Evolutionary conservation across 2,797 vertebrate species (phyloP), one percentile per base, ranked within the genome.

Genomic region (Peromyscus eremicus): DNA sequence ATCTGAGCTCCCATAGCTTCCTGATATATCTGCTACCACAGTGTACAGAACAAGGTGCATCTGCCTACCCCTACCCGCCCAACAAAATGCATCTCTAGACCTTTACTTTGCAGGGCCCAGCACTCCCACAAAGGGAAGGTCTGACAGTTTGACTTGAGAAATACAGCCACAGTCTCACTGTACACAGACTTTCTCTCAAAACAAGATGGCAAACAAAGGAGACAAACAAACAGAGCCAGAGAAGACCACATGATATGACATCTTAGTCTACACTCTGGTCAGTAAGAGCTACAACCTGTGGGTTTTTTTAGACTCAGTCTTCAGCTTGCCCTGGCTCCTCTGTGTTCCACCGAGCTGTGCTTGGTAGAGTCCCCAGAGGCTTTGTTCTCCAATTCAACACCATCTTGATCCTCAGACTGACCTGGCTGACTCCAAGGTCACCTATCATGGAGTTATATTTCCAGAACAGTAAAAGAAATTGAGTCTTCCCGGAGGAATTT

Each of bases 171-270:
- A 43, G 25, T 70, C 64, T 70, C 25, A 46, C 34, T 94, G 76
- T 32, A 21, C 4, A 85, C 77, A 75, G 21, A 91, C 9, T 94
- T 92, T 8, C 93, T 76, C 68, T 88, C 13, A 90, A 94, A 92
- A 66, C 52, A 66, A 43, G 37, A 11, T 37, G 43, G 34, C 1
- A 25, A 97, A 79, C n/a, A 82, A 81, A 83, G 40, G 43, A 64
- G 32, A 23, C 43, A 49, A 84, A 23, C 40, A 46, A 85, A 23
- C 29, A 68, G 3, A 34, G 12, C 32, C 83, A 49, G 19, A 32
- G 43, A 13, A 49, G 43, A 85, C 64, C 21, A 23, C 34, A 43
- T 6, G 2, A 37, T 12, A 6, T 32, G 6, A 64, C 2, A 6
- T 29, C 25, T 16, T 4, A 77, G 17, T 81, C 64, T 23, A 21